Evolutionary conservation across 2,113 vertebrate genomes (phyloP), one percentile per base, ranked within the genome.

Genomic region (Zosterops borbonicus): DNA sequence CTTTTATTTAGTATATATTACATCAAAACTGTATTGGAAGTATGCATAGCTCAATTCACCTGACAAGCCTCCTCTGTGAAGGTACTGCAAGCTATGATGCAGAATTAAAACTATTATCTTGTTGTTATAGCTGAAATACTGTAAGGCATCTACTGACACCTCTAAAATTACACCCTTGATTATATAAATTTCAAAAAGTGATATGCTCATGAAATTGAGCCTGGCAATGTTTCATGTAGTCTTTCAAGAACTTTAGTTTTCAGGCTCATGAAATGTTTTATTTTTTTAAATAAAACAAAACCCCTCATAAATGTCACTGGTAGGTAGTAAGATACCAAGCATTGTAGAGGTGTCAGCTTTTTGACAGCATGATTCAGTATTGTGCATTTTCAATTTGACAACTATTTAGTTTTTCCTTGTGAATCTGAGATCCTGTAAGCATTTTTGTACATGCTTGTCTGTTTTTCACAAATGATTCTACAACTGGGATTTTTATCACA

Each of bases 351-450:
- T 97, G 92, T 95, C 94, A 94, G 80, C 29, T 92, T 77, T 85
- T 59, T 95, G 94, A 95, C 95, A 95, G 86, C 65, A 31, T 41
- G 91, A 94, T 87, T 96, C 86, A 89, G 94, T 94, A 83, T 88
- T 55, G 76, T 83, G 76, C 22, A 3, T 94, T 96, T 93, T 95
- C 69, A 80, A 31, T 64, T 75, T 93, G 96, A 94, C 92, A 94
- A 60, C 87, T 84, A 7, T 77, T 62, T 31, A 70, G 68, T n/a
- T 92, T 63, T 94, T 81, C 28, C 64, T 68, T 71, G 44, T 84
- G 83, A 81, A n/a, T 88, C 46, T 88, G 63, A 93, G 67, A 77
- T 73, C 47, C 60, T 68, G 64, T 87, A 93, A 89, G 91, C 67
- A 25, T 81, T 92, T 93, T 78, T 90, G 83, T 74, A 73, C 29